Conservation (phyloP, 2,113 vertebrate genomes). For the Talpa occidentalis region DNA sequence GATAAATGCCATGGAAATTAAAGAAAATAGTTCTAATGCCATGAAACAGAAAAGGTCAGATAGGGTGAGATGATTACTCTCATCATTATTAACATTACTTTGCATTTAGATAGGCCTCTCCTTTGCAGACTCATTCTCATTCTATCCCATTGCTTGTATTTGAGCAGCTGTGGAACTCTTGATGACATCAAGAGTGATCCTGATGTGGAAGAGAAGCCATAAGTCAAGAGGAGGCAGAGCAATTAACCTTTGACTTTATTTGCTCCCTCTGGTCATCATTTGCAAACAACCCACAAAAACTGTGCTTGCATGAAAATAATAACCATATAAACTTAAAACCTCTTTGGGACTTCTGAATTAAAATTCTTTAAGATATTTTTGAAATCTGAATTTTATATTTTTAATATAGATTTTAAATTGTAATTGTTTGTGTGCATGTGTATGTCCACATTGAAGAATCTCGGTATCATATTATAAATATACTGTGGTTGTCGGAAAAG, state of each 20-base stretch:
- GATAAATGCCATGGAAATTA: constrained; percentile 76
- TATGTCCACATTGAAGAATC: neutral
- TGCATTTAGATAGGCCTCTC: constrained; percentile 78
- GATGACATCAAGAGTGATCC: neutral
- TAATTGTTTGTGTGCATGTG: neutral
- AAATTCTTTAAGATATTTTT: neutral
- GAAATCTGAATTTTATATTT: no score
- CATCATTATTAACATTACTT: constrained; percentile 72
- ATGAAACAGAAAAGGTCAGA: constrained; percentile 72
- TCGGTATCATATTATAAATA: neutral
- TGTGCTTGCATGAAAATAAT: neutral
- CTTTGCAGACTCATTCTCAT: constrained; percentile 64
- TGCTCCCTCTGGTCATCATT: constrained; percentile 7
- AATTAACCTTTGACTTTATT: constrained; percentile 65
- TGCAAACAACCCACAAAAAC: constrained; percentile 39
- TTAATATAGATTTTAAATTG: neutral
- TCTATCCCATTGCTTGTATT: constrained; percentile 17
- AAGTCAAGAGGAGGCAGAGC: constrained; percentile 49
- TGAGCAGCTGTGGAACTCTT: neutral
- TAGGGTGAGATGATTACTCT: constrained; percentile 63
- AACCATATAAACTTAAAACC: neutral
- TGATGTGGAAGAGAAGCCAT: neutral
- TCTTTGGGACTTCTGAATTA: constrained; percentile 9
- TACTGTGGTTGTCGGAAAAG: no score
- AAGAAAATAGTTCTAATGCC: constrained; percentile 68